Evolutionary conservation across 2,888 invertebrate genomes (phyloP).

Genomic region (Aspidiotus destructor): DNA sequence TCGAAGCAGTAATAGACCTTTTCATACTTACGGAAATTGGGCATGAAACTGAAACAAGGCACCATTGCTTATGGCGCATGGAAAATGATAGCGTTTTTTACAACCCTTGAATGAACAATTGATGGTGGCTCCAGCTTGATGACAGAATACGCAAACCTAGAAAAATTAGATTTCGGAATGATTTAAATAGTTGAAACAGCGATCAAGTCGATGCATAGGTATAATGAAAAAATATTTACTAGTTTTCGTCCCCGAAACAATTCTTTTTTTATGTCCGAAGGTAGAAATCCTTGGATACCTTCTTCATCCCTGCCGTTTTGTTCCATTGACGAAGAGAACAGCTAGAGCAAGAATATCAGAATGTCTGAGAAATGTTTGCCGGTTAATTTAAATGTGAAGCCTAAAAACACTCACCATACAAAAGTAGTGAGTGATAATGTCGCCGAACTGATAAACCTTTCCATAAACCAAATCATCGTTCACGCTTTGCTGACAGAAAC

Average conservation of each 20-base stretch:
- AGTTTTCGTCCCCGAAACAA: slow-evolving; percentile 52
- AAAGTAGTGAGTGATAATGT: slow-evolving; percentile 60
- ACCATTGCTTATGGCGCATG: slow-evolving; percentile 58
- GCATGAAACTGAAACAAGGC: slow-evolving; percentile 56
- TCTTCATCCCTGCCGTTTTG: slow-evolving; percentile 59
- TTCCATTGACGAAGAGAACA: slow-evolving; percentile 58
- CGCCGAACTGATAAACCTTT: slow-evolving; percentile 48
- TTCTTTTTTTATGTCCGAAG: slow-evolving; percentile 59
- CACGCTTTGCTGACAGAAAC: slow-evolving; percentile 47
- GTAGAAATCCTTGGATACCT: slow-evolving; percentile 64
- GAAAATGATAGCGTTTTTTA: slow-evolving; percentile 60
- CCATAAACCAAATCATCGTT: slow-evolving; percentile 51
- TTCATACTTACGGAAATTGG: slow-evolving; percentile 46
- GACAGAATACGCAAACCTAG: slow-evolving; percentile 62
- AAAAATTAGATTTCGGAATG: slow-evolving; percentile 37
- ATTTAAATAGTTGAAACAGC: slow-evolving; percentile 8
- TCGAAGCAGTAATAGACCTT: not conserved
- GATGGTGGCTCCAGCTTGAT: slow-evolving; percentile 56
- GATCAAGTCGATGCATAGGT: not conserved
- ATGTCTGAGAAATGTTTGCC: not conserved
- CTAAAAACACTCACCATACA: slow-evolving; percentile 55
- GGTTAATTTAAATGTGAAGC: slow-evolving; percentile 10
- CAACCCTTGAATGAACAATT: slow-evolving; percentile 59
- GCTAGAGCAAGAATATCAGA: slow-evolving; percentile 45
- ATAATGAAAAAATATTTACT: slow-evolving; percentile 45